Percentiles rank a stretch among this genome's conserved stretches.
Evolutionary conservation across 2,797 vertebrate genomes (phyloP).

Genomic region (Alca torda): DNA sequence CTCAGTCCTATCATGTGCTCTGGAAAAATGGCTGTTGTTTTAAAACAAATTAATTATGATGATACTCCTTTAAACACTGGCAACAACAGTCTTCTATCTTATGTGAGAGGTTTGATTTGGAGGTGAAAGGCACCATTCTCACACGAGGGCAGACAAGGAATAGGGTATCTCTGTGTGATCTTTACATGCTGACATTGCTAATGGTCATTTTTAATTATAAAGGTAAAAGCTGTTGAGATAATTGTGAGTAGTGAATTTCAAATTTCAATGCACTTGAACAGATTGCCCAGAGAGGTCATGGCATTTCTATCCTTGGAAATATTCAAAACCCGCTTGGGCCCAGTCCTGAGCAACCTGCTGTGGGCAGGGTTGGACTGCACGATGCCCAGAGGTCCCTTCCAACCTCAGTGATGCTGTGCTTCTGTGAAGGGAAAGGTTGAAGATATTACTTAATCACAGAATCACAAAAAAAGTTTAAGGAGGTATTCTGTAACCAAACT

Average conservation of each 20-base stretch:
- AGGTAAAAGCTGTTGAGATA: neutral
- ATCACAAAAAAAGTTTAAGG: too few species aligned
- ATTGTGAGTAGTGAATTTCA: neutral
- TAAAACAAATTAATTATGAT: neutral
- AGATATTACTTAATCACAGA: too few species aligned
- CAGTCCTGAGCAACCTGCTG: neutral
- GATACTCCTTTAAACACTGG: neutral
- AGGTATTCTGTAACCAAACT: too few species aligned
- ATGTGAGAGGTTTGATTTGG: neutral
- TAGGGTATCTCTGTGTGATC: neutral
- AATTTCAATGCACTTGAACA: neutral
- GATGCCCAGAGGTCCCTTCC: neutral
- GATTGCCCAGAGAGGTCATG: neutral
- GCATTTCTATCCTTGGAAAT: neutral
- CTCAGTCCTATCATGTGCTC: neutral
- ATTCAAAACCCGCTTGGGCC: neutral
- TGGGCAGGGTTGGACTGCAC: neutral
- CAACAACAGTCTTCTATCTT: neutral
- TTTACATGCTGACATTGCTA: neutral
- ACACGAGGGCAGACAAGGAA: neutral
- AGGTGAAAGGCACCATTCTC: neutral
- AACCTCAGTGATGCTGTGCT: neutral
- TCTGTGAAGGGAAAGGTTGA: neutral
- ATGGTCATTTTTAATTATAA: neutral
- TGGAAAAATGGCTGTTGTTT: neutral